phyloP scores from a whole-genome alignment of 1,140 invertebrate genomes.

The Zaprionus kolodkinae region DNA sequence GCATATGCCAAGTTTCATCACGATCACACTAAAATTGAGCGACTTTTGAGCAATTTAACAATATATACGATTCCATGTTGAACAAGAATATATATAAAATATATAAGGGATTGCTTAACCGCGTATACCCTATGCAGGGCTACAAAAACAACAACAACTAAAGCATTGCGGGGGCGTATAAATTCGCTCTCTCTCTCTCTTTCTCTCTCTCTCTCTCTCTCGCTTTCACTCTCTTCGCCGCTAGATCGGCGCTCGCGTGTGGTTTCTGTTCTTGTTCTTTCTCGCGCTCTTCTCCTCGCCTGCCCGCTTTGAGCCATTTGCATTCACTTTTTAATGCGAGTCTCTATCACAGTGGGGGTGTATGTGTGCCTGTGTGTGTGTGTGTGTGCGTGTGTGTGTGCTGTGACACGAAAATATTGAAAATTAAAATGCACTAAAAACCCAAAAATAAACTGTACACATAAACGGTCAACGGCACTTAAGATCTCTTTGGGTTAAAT shows the following conservation, averaged over 20 bases:
- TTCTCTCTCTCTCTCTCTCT: background rate
- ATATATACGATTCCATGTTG: too few species aligned
- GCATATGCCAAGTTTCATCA: too few species aligned
- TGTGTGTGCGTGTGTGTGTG: background rate
- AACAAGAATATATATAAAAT: too few species aligned
- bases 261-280: background rate
- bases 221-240: constrained; percentile 1
- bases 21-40: too few species aligned
- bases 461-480: background rate
- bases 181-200: constrained; percentile 48
- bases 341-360: background rate
- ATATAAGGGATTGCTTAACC: too few species aligned
- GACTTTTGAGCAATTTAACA: too few species aligned
- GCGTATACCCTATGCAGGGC: background rate
- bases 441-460: constrained; percentile 1
- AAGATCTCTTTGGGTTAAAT: background rate
- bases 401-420: background rate
- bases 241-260: background rate
- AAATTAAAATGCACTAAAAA: background rate
- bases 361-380: background rate
- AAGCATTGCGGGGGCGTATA: constrained; percentile 63
- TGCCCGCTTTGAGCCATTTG: background rate
- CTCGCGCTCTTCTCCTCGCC: background rate
- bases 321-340: background rate
- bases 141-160: background rate